Evolutionary conservation across 2,113 vertebrate genomes (phyloP), one percentile per base, ranked within the genome.

Genomic region (Sardina pilchardus): DNA sequence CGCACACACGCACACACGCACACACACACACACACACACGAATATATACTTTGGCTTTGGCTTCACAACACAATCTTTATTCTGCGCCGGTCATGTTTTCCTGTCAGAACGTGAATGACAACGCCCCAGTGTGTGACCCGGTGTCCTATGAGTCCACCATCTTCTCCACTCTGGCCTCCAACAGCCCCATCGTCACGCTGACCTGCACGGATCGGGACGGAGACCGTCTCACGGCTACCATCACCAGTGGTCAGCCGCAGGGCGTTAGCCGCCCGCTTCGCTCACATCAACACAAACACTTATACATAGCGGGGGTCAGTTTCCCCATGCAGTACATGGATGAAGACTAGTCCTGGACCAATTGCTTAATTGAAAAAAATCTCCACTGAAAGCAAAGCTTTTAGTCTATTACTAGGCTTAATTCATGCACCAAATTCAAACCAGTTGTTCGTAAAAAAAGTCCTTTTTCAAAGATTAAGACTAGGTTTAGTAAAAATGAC

Each of bases 71-170:
- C 3, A 53, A 53, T 17, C 16, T 59, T 24, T 39, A 36, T 36
- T 39, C 16, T 78, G 34, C 71, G 17, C 9, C 12, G 17, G 14
- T 34, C 30, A 16, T 17, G 14, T 78, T 34, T 75, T 78, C 63
- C 48, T 26, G 16, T 24, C 26, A 88, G 87, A 85, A 88, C 56
- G 8, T 86, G 45, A 89, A 89, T n/a, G 87, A 88, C 53, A 88
- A 90, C 16, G 81, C 81, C 43, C 84, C 89, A 34, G 85, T 78
- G 48, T 90, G 89, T 78, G 34, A 87, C 36, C 88, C 85, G 17
- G 10, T 89, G 80, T 82, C 81, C 14, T 88, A 85, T 12, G 80
- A 82, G 81, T 85, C 85, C 36, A 83, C 53, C 34, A 89, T 90
- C 21, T 90, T 85, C 84, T 89, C 89, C 53, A 90, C 87, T 8